Evolutionary conservation across 2,888 invertebrate species (phyloP).

Genomic region (Heliconius ismenius): DNA sequence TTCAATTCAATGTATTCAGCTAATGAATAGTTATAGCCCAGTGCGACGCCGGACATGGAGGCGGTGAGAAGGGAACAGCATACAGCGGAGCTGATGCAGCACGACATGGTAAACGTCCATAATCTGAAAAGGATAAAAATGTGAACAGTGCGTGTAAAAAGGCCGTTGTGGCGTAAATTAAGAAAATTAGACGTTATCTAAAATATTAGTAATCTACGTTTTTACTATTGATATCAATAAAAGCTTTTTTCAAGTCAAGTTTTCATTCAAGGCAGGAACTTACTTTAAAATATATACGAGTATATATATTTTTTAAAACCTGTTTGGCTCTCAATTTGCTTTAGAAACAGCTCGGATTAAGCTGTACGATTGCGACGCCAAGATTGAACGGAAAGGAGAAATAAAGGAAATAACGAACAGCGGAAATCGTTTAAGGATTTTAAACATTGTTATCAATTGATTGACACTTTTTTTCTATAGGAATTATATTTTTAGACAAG

Average conservation of each 20-base stretch:
- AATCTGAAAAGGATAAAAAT: conserved; percentile 48
- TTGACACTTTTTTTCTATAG: not conserved
- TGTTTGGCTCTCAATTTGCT: not conserved
- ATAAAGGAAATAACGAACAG: conserved; percentile 7
- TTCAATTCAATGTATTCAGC: conserved; percentile 71
- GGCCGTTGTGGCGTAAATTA: too few species aligned
- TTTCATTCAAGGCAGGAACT: too few species aligned
- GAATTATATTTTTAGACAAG: not conserved
- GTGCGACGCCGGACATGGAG: conserved; percentile 66
- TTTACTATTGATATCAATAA: too few species aligned
- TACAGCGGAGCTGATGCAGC: conserved; percentile 63
- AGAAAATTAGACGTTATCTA: too few species aligned
- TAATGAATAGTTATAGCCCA: conserved; percentile 75
- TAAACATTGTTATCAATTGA: not conserved
- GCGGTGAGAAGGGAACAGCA: conserved; percentile 57
- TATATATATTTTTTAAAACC: not conserved
- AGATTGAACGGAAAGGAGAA: not conserved
- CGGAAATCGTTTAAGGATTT: not conserved
- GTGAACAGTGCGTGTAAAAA: too few species aligned
- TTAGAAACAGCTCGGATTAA: not conserved
- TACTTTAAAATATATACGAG: too few species aligned
- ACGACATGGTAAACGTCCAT: conserved; percentile 71
- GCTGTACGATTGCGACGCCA: not conserved
- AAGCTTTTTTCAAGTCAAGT: too few species aligned
- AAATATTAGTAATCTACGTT: too few species aligned